Evolutionary conservation across 2,797 vertebrate genomes (phyloP).

Genomic region (Sylvilagus floridanus): DNA sequence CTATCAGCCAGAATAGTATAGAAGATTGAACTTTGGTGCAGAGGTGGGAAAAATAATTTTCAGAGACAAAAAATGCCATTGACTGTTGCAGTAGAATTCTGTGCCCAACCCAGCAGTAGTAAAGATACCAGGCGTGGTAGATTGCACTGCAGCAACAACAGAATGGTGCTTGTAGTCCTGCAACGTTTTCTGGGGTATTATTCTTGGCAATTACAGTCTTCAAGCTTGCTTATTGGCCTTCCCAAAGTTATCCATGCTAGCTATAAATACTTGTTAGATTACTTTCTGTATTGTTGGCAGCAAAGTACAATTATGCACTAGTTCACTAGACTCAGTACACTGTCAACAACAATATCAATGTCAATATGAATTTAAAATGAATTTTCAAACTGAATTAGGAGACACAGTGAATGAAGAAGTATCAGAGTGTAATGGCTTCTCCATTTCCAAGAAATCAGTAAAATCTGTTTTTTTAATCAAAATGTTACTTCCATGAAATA

Average conservation of each 20-base stretch:
- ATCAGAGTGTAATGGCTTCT: neutral
- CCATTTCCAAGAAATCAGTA: neutral
- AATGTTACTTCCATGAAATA: neutral
- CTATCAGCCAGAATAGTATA: neutral
- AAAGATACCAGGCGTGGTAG: neutral
- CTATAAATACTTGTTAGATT: neutral
- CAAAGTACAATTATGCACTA: neutral
- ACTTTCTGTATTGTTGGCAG: neutral
- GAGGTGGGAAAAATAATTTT: neutral
- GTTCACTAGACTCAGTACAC: neutral
- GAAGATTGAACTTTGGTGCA: neutral
- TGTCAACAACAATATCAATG: neutral
- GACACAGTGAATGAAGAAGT: neutral
- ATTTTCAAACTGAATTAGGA: neutral
- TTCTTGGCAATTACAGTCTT: neutral
- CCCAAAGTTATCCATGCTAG: neutral
- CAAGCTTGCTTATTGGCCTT: neutral
- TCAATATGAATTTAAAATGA: neutral
- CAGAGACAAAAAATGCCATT: neutral
- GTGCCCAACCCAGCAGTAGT: neutral
- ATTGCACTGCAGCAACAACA: too few relatives aligned
- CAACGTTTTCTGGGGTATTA: neutral
- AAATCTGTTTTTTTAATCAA: slow-evolving; percentile 16
- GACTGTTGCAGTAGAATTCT: neutral
- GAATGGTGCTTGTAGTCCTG: fast-evolving